phyloP scores from a whole-genome alignment of 2,888 invertebrate genomes.

The Leucophenga montana region DNA sequence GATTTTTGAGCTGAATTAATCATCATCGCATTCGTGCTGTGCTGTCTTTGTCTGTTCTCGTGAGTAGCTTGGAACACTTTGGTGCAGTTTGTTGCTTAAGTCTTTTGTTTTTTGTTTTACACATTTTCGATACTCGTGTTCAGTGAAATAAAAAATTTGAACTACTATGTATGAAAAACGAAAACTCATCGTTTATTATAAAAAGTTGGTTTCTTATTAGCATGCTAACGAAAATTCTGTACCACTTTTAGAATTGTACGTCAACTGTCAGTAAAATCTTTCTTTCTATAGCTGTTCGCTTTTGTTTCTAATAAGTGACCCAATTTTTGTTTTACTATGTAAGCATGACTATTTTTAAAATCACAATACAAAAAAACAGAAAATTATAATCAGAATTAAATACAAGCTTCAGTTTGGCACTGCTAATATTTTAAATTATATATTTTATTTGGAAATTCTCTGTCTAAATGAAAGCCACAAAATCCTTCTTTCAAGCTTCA shows the following conservation, averaged over 20 bases:
- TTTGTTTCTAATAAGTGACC: neutral
- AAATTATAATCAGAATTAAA: neutral
- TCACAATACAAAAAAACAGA: neutral
- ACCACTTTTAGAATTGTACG: neutral
- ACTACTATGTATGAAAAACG: neutral
- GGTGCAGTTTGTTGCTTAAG: slow-evolving; percentile 41
- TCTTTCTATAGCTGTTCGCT: neutral
- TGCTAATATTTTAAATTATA: too few species aligned
- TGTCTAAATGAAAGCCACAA: too few species aligned
- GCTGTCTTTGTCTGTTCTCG: neutral
- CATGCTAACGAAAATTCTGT: slow-evolving; percentile 39
- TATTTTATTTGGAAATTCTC: too few species aligned
- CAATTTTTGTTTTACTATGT: neutral
- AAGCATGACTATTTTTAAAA: neutral
- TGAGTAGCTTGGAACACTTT: slow-evolving; percentile 3
- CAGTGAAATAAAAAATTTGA: neutral
- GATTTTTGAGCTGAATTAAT: slow-evolving; percentile 42
- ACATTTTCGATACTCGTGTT: neutral
- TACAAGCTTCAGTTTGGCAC: too few species aligned
- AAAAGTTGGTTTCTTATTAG: slow-evolving; percentile 40
- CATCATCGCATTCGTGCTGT: slow-evolving; percentile 37
- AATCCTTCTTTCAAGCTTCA: too few species aligned
- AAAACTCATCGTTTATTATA: neutral
- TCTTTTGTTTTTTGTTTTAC: slow-evolving; percentile 38
- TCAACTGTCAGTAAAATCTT: too few species aligned